phyloP scores from a whole-genome alignment of 2,797 vertebrate genomes.

The Acanthurus tractus region DNA sequence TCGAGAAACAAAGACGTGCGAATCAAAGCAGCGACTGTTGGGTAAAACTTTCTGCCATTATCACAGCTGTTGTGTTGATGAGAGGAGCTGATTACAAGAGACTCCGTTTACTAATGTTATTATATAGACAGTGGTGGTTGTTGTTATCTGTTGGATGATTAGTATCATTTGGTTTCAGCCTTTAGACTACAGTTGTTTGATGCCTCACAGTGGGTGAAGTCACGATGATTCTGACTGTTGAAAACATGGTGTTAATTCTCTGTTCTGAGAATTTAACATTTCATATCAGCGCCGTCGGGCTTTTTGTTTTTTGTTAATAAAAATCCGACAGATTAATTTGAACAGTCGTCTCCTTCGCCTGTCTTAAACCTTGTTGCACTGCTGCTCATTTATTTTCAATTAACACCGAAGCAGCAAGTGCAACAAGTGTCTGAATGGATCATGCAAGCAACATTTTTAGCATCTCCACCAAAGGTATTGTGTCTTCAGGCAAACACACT shows the following conservation, averaged over 20 bases:
- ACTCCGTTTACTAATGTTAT: background rate
- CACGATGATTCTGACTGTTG: constrained; percentile 3
- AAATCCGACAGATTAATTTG: background rate
- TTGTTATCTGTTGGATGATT: constrained; percentile 3
- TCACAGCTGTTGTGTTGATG: constrained; percentile 9
- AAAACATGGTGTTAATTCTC: background rate
- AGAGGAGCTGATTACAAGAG: background rate
- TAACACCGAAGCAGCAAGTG: background rate
- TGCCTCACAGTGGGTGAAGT: background rate
- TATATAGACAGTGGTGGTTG: background rate
- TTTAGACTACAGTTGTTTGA: background rate
- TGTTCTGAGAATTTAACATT: constrained; percentile 17
- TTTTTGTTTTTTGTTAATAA: background rate
- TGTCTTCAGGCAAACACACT: background rate
- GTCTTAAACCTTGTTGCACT: background rate
- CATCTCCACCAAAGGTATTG: background rate
- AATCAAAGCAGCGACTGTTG: constrained; percentile 27
- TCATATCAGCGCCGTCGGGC: background rate
- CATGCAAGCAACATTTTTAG: background rate
- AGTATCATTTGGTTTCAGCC: background rate
- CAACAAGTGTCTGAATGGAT: background rate
- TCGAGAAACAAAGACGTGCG: constrained; percentile 9
- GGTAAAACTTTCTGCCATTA: constrained; percentile 19
- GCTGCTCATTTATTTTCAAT: background rate
- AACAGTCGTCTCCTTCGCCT: background rate